A percentile compares a stretch with the other conserved stretches of the same genome.
Conservation (phyloP, 2,113 vertebrate genomes). For the Corvus moneduloides region DNA sequence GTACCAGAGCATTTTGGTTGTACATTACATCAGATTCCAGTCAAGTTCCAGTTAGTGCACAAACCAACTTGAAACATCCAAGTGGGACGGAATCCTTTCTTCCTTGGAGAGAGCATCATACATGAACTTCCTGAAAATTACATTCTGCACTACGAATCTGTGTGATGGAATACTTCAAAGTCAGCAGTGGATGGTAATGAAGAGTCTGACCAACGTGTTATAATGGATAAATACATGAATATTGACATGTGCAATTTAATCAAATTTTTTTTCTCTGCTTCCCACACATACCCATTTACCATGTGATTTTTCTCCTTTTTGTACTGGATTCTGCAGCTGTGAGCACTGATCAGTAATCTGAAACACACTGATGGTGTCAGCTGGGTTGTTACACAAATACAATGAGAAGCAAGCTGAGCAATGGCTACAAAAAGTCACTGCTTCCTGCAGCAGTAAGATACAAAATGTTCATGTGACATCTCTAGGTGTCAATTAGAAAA, state of each 20-base stretch:
- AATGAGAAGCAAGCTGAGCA: neutral
- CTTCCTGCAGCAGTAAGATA: neutral
- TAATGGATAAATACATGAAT: neutral
- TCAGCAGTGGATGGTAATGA: neutral
- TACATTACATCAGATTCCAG: neutral
- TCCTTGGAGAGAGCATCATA: neutral
- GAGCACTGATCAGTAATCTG: neutral
- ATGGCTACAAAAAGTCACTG: neutral
- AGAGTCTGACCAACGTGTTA: neutral
- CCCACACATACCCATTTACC: fast-evolving
- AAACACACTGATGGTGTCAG: neutral
- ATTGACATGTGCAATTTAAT: neutral
- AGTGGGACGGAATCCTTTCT: neutral
- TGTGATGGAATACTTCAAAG: neutral
- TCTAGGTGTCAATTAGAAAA: neutral
- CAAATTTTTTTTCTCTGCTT: neutral
- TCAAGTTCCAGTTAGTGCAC: neutral
- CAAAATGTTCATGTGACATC: neutral
- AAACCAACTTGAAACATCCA: neutral
- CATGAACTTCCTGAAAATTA: neutral
- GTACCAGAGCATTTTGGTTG: neutral
- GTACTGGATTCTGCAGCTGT: neutral
- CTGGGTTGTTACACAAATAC: neutral
- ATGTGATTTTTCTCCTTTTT: neutral
- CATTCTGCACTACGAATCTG: neutral